Conservation (phyloP, 1,140 invertebrate genomes). For the Achatina immaculata region DNA sequence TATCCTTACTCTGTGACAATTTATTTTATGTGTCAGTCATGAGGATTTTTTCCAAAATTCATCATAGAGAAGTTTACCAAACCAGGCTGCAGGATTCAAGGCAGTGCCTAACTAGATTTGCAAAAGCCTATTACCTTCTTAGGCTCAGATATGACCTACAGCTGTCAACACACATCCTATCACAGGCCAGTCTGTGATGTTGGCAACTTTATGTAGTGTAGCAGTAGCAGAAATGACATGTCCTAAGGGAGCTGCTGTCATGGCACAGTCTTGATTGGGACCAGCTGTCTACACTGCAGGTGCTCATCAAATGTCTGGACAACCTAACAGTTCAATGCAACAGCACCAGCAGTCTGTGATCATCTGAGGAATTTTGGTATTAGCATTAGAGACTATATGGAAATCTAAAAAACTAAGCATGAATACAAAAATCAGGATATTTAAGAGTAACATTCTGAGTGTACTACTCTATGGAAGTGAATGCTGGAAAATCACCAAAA, state of each 20-base stretch:
- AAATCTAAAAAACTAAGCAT: too few relatives aligned
- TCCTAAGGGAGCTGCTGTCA: slow-evolving; percentile 2
- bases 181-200: slow-evolving; percentile 74
- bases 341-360: slow-evolving; percentile 72
- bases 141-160: slow-evolving; percentile 77
- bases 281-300: slow-evolving; percentile 15
- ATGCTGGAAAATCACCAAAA: too few relatives aligned
- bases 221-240: slow-evolving; percentile 41
- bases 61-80: too few relatives aligned
- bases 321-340: slow-evolving; percentile 24
- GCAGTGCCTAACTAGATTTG: slow-evolving; percentile 69
- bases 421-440: too few relatives aligned
- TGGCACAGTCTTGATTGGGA: slow-evolving; percentile 29
- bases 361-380: slow-evolving; percentile 88
- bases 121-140: slow-evolving; percentile 54
- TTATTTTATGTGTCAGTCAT: too few relatives aligned
- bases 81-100: slow-evolving; percentile 74
- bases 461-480: too few relatives aligned
- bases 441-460: too few relatives aligned
- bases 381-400: too few relatives aligned
- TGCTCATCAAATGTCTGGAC: slow-evolving; percentile 14
- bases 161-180: slow-evolving; percentile 85
- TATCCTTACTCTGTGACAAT: too few relatives aligned
- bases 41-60: too few relatives aligned
- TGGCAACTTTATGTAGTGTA: slow-evolving; percentile 76